Conservation (phyloP, 2,888 invertebrate genomes). For the Portevinia maculata region DNA sequence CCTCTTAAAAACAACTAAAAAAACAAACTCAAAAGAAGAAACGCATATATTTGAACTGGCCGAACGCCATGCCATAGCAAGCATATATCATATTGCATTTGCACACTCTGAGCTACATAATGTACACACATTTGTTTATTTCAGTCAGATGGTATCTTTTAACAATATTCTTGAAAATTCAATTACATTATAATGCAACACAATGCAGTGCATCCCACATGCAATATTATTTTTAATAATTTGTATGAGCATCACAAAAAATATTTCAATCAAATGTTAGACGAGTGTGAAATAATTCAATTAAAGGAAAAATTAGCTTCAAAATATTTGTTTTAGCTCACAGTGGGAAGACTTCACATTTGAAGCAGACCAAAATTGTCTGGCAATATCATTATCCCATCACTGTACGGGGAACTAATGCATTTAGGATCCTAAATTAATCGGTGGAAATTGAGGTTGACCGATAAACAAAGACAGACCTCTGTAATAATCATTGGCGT, state of each 20-base stretch:
- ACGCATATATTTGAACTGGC: too few species aligned
- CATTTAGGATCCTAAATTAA: too few species aligned
- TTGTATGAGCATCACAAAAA: constrained; percentile 15
- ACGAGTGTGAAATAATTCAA: constrained; percentile 60
- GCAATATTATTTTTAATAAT: constrained; percentile 40
- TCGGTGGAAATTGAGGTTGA: too few species aligned
- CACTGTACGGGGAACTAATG: too few species aligned
- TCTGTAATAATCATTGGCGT: too few species aligned
- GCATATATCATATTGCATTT: too few species aligned
- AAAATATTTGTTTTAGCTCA: background rate
- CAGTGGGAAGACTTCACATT: background rate
- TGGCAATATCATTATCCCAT: background rate
- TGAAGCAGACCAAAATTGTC: background rate
- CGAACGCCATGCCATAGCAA: too few species aligned
- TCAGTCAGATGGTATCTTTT: constrained; percentile 18
- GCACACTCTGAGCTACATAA: too few species aligned
- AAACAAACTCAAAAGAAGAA: background rate
- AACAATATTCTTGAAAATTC: constrained; percentile 12
- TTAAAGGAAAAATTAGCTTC: constrained; percentile 43
- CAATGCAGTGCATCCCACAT: background rate
- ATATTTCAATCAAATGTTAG: constrained; percentile 40
- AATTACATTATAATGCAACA: background rate
- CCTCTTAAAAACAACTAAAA: background rate
- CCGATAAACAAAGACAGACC: too few species aligned
- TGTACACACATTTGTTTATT: background rate